Evolutionary conservation across 2,888 invertebrate genomes (phyloP).

Genomic region (Spialia ferax): DNA sequence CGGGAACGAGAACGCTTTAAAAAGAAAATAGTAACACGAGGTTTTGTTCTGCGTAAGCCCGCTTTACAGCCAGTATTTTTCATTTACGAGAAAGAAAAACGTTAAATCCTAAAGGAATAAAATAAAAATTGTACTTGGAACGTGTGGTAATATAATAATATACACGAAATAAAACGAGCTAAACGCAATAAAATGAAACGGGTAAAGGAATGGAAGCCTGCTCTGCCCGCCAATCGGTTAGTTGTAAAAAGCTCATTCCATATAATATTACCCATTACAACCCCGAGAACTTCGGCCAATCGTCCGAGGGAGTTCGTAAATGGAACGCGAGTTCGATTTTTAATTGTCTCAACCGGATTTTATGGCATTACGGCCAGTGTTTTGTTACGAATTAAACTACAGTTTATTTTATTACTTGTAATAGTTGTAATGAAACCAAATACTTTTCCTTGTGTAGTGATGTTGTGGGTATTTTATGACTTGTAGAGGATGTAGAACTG

Average conservation of each 20-base stretch:
- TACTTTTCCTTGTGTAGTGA: conserved; percentile 3
- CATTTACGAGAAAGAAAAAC: conserved; percentile 35
- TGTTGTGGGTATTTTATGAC: neutral
- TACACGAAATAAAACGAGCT: conserved; percentile 73
- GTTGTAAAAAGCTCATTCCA: conserved; percentile 84
- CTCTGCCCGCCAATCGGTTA: conserved; percentile 78
- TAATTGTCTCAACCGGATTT: conserved; percentile 78
- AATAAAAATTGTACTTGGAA: conserved; percentile 56
- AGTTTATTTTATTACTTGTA: conserved; percentile 24
- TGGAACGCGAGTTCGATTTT: conserved; percentile 79
- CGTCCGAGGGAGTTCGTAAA: conserved; percentile 73
- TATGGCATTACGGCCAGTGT: conserved; percentile 60
- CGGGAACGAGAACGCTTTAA: conserved; percentile 53
- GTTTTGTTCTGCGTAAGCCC: conserved; percentile 33
- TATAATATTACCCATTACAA: conserved; percentile 85
- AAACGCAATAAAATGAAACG: conserved; percentile 78
- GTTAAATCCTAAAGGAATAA: conserved; percentile 37
- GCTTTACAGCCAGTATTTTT: conserved; percentile 39
- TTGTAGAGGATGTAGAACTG: neutral
- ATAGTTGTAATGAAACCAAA: conserved; percentile 11
- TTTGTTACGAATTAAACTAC: conserved; percentile 53
- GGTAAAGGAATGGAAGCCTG: conserved; percentile 77
- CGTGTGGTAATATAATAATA: conserved; percentile 77
- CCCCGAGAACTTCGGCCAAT: conserved; percentile 80
- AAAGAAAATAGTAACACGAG: conserved; percentile 43